Evolutionary conservation across 92 coral and sea anemone species (phyloP).

Genomic region (Bergia puertoricense): DNA sequence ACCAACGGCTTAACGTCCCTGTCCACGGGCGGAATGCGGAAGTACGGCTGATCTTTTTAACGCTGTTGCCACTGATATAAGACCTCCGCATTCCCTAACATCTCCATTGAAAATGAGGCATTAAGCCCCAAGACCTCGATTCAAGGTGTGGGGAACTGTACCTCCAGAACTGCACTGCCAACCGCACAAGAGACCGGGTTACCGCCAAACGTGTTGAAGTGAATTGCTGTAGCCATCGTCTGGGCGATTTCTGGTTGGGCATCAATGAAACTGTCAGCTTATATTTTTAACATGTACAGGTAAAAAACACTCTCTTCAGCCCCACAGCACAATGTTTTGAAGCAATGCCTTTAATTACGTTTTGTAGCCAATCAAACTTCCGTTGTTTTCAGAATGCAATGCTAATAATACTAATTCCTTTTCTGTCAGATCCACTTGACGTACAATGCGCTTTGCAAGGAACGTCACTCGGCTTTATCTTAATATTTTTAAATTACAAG

Average conservation of each 20-base stretch:
- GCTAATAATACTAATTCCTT: no score
- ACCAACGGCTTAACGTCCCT: no score
- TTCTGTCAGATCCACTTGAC: no score
- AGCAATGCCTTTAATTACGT: not conserved
- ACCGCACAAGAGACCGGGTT: slow-evolving; percentile 91
- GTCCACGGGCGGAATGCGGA: no score
- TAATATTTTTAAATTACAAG: no score
- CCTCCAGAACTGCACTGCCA: slow-evolving; percentile 96
- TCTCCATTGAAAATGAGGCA: not conserved
- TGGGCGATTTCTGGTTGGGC: slow-evolving; percentile 78
- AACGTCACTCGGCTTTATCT: no score
- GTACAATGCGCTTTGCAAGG: no score
- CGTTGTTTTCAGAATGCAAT: no score
- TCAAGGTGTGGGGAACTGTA: slow-evolving; percentile 16
- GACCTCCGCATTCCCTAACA: no score
- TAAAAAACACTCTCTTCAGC: not conserved
- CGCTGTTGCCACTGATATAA: not conserved
- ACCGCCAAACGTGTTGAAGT: slow-evolving; percentile 97
- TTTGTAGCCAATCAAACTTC: no score
- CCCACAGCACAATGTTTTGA: not conserved
- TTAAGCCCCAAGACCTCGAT: no score
- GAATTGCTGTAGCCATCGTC: slow-evolving; percentile 82
- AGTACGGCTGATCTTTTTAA: no score
- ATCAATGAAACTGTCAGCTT: not conserved
- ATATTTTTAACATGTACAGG: not conserved